phyloP scores from a whole-genome alignment of 2,888 invertebrate species.

The Scotopteryx bipunctaria region DNA sequence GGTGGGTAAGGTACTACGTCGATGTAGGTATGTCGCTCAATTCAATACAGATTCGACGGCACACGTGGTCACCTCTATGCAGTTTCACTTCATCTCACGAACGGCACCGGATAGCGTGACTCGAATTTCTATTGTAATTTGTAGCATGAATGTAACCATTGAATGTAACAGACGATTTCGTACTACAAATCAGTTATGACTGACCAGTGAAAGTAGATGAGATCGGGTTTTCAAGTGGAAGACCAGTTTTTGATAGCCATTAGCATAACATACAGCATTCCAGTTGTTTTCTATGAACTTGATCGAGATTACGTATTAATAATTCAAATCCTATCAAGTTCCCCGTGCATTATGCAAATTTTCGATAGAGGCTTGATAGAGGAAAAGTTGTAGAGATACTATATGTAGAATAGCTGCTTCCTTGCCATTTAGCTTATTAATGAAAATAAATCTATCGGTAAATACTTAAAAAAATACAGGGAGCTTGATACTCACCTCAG shows the following conservation, averaged over 20 bases:
- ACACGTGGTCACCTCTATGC: constrained; percentile 2
- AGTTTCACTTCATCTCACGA: constrained; percentile 24
- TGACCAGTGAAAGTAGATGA: constrained; percentile 16
- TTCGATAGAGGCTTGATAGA: too few relatives aligned
- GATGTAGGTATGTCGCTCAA: too few relatives aligned
- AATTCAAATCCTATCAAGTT: too few relatives aligned
- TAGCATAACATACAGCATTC: constrained; percentile 23
- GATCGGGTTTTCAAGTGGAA: constrained; percentile 8
- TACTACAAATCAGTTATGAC: constrained; percentile 14
- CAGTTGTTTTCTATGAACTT: constrained; percentile 11
- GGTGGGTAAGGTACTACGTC: too few relatives aligned
- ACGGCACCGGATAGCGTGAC: constrained; percentile 27
- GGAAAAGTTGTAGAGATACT: too few relatives aligned
- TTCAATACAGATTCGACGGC: too few relatives aligned
- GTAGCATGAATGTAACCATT: constrained; percentile 20
- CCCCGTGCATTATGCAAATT: too few relatives aligned
- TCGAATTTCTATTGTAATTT: constrained; percentile 26
- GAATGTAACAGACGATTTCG: constrained; percentile 18
- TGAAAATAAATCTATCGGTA: too few relatives aligned
- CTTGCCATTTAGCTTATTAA: too few relatives aligned
- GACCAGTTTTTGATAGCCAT: constrained; percentile 15
- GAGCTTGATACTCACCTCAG: constrained; percentile 82
- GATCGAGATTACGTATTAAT: too few relatives aligned
- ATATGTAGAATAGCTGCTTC: too few relatives aligned
- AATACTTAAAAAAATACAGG: too few relatives aligned